phyloP scores from a whole-genome alignment of 2,888 invertebrate species.

The Tachina grossa region DNA sequence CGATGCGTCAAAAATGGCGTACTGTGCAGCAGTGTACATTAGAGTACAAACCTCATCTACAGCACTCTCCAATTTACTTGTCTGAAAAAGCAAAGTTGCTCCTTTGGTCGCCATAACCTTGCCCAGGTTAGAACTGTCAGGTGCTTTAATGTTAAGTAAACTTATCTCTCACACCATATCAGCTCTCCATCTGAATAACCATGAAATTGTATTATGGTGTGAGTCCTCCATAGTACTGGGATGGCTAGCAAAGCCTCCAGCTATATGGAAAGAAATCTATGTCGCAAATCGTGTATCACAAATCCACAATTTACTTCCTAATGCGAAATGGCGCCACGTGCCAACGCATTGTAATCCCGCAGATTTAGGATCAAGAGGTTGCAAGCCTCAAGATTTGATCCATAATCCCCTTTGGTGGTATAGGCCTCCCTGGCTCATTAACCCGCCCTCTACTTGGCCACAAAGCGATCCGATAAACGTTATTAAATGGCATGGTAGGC shows the following conservation, averaged over 20 bases:
- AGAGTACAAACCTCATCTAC: neutral
- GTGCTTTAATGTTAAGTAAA: neutral
- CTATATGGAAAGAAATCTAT: neutral
- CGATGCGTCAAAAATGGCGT: neutral
- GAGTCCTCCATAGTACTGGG: constrained; percentile 5
- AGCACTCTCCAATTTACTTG: neutral
- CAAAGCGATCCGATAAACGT: neutral
- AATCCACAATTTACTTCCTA: no score
- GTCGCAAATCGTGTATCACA: no score
- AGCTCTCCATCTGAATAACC: neutral
- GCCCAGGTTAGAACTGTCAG: neutral
- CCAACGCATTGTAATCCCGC: no score
- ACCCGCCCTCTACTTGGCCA: neutral
- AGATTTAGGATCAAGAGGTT: no score
- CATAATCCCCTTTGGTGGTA: no score
- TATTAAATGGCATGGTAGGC: neutral
- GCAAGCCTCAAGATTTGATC: no score
- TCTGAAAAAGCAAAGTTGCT: neutral
- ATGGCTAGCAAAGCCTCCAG: neutral
- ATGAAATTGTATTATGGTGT: neutral
- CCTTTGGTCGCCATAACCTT: neutral
- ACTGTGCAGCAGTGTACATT: constrained; percentile 6
- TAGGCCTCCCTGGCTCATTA: neutral
- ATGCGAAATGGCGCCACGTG: no score
- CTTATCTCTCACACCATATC: neutral